Evolutionary conservation across 2,797 vertebrate genomes (phyloP).

Genomic region (Pterois miles): DNA sequence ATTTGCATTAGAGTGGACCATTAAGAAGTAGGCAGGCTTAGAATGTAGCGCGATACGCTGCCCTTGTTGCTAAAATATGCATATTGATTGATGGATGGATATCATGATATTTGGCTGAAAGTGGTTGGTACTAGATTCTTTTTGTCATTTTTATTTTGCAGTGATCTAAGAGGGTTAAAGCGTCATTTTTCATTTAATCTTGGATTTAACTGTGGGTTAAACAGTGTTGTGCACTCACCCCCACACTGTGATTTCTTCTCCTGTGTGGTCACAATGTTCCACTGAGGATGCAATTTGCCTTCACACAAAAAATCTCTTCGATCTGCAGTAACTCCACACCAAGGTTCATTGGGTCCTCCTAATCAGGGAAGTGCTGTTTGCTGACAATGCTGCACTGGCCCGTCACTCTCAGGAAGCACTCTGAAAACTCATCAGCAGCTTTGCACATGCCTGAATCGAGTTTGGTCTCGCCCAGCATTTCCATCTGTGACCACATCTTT

Average conservation of each 20-base stretch:
- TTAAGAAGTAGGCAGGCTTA: too few relatives aligned
- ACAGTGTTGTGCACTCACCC: background rate
- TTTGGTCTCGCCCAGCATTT: conserved; percentile 1
- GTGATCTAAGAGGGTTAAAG: too few relatives aligned
- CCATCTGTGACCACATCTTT: conserved; percentile 1
- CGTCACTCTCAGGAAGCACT: conserved; percentile 21
- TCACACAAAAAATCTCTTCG: conserved; percentile 8
- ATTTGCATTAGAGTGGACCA: too few relatives aligned
- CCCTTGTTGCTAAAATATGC: too few relatives aligned
- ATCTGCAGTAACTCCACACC: conserved; percentile 24
- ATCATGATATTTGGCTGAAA: too few relatives aligned
- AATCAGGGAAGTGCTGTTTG: conserved; percentile 48
- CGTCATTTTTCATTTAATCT: too few relatives aligned
- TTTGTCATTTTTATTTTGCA: too few relatives aligned
- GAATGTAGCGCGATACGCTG: too few relatives aligned
- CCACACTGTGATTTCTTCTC: conserved; percentile 3
- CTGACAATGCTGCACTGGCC: conserved; percentile 36
- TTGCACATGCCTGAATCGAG: conserved; percentile 17
- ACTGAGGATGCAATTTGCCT: conserved; percentile 15
- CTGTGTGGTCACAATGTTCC: conserved; percentile 4
- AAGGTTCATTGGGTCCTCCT: conserved; percentile 40
- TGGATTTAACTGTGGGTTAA: background rate
- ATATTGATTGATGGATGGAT: too few relatives aligned
- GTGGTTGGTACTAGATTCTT: too few relatives aligned
- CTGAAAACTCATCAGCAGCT: conserved; percentile 32